phyloP scores from a whole-genome alignment of 2,888 invertebrate species.

The Apamea monoglypha region DNA sequence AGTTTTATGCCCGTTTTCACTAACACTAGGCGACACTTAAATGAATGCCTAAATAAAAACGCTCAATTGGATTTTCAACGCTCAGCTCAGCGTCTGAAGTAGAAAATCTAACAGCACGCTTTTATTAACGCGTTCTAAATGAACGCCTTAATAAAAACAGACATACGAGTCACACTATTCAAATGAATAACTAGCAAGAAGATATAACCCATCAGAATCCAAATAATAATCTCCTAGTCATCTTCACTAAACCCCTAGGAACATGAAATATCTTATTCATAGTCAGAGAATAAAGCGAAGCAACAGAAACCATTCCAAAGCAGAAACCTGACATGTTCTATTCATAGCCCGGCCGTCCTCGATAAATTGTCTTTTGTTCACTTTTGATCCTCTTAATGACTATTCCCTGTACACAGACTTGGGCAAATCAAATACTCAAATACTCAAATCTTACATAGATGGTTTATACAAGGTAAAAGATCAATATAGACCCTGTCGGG shows the following conservation, averaged over 20 bases:
- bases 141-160: no score
- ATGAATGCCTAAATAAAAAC: no score
- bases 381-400: conserved; percentile 49
- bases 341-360: conserved; percentile 32
- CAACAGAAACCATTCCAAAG: conserved; percentile 8
- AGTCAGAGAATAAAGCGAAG: conserved; percentile 29
- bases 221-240: conserved; percentile 4
- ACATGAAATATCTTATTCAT: conserved; percentile 44
- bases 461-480: no score
- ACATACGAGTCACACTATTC: neutral
- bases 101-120: no score
- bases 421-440: no score
- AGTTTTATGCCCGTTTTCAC: neutral
- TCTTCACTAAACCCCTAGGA: neutral
- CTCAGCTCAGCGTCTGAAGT: no score
- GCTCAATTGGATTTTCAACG: no score
- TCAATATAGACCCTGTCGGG: no score
- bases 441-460: no score
- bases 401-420: conserved; percentile 12
- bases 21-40: no score
- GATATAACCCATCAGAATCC: neutral
- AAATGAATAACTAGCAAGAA: neutral
- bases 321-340: conserved; percentile 40
- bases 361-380: conserved; percentile 42
- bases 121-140: no score